Evolutionary conservation across 2,113 vertebrate genomes (phyloP).

Genomic region (Hippoglossus stenolepis): DNA sequence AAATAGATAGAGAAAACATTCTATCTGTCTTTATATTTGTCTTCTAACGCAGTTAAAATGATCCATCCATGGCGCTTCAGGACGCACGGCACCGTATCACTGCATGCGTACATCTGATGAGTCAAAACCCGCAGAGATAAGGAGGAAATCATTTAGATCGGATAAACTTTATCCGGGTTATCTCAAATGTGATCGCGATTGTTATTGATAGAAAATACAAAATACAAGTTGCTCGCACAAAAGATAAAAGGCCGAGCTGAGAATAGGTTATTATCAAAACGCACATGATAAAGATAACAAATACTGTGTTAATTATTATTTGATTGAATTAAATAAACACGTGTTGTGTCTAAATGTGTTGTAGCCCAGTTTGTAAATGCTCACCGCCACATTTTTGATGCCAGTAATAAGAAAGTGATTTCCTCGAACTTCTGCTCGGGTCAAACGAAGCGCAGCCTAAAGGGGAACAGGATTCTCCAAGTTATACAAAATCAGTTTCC

Average conservation of each 20-base stretch:
- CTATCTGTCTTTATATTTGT: background rate
- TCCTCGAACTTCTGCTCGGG: background rate
- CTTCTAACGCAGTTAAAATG: background rate
- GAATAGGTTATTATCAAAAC: background rate
- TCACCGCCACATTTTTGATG: no score
- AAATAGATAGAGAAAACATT: background rate
- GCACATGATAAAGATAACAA: background rate
- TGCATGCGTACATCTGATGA: background rate
- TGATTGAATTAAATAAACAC: background rate
- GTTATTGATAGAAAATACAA: background rate
- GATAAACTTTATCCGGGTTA: background rate
- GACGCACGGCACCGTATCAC: background rate
- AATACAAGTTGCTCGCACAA: background rate
- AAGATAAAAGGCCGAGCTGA: background rate
- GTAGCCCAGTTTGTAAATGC: no score
- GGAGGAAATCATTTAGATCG: background rate
- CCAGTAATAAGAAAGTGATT: background rate
- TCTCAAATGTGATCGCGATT: background rate
- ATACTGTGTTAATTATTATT: background rate
- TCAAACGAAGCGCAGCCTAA: background rate
- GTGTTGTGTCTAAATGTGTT: no score
- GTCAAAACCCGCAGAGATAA: background rate
- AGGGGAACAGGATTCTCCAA: background rate
- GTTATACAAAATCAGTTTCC: background rate
- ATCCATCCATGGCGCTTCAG: no score